Percentiles rank a stretch among this genome's conserved stretches.
phyloP scores from a whole-genome alignment of 2,888 invertebrate genomes.

The Rambutsinella grinnellia region DNA sequence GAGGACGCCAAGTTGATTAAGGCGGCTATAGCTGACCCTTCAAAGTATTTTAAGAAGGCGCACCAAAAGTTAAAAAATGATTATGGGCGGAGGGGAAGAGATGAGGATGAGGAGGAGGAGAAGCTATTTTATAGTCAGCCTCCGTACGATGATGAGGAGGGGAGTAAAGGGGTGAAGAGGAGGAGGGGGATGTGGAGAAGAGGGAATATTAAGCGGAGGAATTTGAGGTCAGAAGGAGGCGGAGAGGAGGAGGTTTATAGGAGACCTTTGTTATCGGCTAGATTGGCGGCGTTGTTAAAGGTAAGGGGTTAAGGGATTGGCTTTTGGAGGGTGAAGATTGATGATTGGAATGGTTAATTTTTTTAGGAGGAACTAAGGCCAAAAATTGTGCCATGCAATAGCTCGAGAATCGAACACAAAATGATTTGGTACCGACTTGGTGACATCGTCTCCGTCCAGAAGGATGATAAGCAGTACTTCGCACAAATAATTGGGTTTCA shows the following conservation, averaged over 20 bases:
- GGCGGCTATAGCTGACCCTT: conserved; percentile 26
- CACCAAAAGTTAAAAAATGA: conserved; percentile 31
- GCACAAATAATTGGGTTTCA: conserved; percentile 36
- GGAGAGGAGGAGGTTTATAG: conserved; percentile 16
- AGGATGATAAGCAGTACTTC: conserved; percentile 9
- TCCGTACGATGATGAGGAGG: conserved; percentile 26
- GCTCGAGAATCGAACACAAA: conserved; percentile 23
- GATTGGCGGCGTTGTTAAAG: conserved; percentile 35
- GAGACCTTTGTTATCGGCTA: conserved; percentile 26
- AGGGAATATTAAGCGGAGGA: conserved; percentile 15
- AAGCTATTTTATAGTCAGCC: conserved; percentile 36
- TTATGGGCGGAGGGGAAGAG: conserved; percentile 21
- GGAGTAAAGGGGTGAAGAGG: conserved; percentile 17
- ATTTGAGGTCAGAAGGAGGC: background rate
- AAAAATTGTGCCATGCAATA: conserved; percentile 24
- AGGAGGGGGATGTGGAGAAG: conserved; percentile 30
- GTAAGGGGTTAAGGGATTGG: too few relatives aligned
- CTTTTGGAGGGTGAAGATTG: too few relatives aligned
- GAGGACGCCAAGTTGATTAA: conserved; percentile 31
- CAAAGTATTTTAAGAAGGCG: conserved; percentile 12
- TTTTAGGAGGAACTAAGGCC: conserved; percentile 29
- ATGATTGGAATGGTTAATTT: too few relatives aligned
- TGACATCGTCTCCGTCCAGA: conserved; percentile 30
- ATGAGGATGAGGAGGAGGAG: conserved; percentile 25
- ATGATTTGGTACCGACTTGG: conserved; percentile 27